Percentiles rank a stretch among this genome's conserved stretches.
These are phyloP conservation scores for Drosophila insularis DNA, from an alignment of 1,140 invertebrate species.

Conservation along the genomic window DNA sequence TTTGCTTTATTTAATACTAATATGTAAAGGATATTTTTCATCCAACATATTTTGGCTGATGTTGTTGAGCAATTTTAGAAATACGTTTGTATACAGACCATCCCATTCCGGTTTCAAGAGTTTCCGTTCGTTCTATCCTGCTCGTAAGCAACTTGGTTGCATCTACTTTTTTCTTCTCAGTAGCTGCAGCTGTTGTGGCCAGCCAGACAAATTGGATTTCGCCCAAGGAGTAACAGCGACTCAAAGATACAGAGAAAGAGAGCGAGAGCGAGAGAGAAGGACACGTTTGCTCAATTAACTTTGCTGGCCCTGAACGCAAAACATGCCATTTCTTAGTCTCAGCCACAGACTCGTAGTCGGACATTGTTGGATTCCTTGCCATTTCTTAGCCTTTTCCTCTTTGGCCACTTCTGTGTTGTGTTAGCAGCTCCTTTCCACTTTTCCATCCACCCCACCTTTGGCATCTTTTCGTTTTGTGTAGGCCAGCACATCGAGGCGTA, in stretches of 20 bases:
- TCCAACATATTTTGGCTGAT: background rate
- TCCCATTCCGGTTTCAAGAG: background rate
- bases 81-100: background rate
- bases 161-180: constrained; percentile 25
- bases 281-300: constrained; percentile 56
- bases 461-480: background rate
- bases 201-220: constrained; percentile 59
- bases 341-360: constrained; percentile 9
- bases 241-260: background rate
- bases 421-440: no score
- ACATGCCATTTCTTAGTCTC: constrained; percentile 50
- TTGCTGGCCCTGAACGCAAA: constrained; percentile 44
- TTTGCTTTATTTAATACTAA: no score
- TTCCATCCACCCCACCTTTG: no score
- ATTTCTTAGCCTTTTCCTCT: constrained; percentile 11
- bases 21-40: no score
- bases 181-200: constrained; percentile 22
- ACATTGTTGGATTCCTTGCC: constrained; percentile 7
- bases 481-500: constrained; percentile 27
- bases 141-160: constrained; percentile 11
- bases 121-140: background rate
- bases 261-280: background rate
- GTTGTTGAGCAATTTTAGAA: background rate
- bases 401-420: background rate
- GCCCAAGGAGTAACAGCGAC: background rate